Conservation (phyloP, 2,888 invertebrate genomes). For the Netelia melanura region DNA sequence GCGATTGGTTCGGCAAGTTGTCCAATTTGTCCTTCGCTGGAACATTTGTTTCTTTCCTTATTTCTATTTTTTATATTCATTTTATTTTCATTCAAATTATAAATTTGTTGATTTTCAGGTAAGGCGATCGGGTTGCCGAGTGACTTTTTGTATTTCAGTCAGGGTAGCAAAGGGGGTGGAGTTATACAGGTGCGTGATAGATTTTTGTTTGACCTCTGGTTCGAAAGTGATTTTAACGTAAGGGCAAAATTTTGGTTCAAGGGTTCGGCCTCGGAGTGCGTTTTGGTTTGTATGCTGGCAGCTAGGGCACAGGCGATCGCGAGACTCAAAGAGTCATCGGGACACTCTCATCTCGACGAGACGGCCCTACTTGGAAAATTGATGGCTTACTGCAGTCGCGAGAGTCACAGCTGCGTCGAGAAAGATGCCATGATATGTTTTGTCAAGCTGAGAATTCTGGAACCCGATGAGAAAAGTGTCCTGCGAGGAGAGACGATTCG, state of each 20-base stretch:
- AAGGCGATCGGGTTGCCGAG: slow-evolving; percentile 97
- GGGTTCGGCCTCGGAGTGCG: slow-evolving; percentile 98
- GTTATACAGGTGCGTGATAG: slow-evolving; percentile 93
- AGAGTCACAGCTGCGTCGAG: slow-evolving; percentile 96
- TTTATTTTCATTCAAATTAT: slow-evolving; percentile 7
- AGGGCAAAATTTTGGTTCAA: slow-evolving; percentile 81
- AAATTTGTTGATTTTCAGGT: slow-evolving; percentile 85
- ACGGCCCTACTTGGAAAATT: slow-evolving; percentile 95
- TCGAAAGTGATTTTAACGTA: not conserved
- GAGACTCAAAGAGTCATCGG: slow-evolving; percentile 90
- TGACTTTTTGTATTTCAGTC: slow-evolving; percentile 93
- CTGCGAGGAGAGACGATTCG: slow-evolving; percentile 92
- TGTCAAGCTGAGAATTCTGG: slow-evolving; percentile 94
- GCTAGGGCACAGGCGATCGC: slow-evolving; percentile 96
- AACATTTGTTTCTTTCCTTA: not conserved
- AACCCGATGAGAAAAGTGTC: slow-evolving; percentile 93
- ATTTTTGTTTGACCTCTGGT: not conserved
- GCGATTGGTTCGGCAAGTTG: slow-evolving; percentile 96
- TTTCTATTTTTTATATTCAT: slow-evolving; percentile 9
- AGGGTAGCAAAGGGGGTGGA: slow-evolving; percentile 96
- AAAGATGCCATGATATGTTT: slow-evolving; percentile 98
- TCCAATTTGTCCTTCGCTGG: not conserved
- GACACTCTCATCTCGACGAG: slow-evolving; percentile 95
- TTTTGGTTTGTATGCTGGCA: slow-evolving; percentile 96
- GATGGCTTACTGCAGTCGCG: slow-evolving; percentile 96